Conservation (phyloP, 2,888 invertebrate genomes). For the Eulithis prunata region DNA sequence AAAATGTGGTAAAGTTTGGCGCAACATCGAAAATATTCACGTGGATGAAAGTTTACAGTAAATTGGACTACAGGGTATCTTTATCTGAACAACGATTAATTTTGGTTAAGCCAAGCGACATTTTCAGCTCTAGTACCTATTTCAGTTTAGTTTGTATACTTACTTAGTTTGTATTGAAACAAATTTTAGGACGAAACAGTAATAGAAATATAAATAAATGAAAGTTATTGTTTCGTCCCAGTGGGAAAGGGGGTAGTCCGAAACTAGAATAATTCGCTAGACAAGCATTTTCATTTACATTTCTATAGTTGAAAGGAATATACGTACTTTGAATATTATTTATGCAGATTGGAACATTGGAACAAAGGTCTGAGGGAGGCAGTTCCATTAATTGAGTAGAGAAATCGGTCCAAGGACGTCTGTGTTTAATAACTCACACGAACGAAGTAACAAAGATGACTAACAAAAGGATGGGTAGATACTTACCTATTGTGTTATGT, state of each 20-base stretch:
- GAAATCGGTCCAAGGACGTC: slow-evolving; percentile 4
- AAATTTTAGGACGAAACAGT: too few species aligned
- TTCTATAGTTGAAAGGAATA: background rate
- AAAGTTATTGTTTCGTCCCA: too few species aligned
- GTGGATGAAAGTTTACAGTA: too few species aligned
- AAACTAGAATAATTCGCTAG: too few species aligned
- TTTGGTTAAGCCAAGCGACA: background rate
- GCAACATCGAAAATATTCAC: background rate
- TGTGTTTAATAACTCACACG: slow-evolving; percentile 4
- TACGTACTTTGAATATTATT: slow-evolving; percentile 6
- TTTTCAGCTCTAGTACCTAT: background rate
- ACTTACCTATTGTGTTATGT: too few species aligned
- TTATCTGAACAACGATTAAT: background rate
- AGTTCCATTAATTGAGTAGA: slow-evolving; percentile 5
- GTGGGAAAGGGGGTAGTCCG: too few species aligned
- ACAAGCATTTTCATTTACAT: background rate
- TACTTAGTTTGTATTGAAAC: too few species aligned
- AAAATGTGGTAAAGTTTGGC: background rate
- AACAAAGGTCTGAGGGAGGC: slow-evolving; percentile 6
- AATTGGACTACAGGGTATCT: slow-evolving; percentile 2
- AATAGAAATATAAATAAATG: too few species aligned
- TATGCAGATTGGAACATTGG: slow-evolving; percentile 13
- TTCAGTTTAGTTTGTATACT: background rate
- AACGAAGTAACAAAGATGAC: background rate
- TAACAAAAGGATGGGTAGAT: background rate